Conservation (phyloP, 2,797 vertebrate genomes). For the Dermochelys coriacea region DNA sequence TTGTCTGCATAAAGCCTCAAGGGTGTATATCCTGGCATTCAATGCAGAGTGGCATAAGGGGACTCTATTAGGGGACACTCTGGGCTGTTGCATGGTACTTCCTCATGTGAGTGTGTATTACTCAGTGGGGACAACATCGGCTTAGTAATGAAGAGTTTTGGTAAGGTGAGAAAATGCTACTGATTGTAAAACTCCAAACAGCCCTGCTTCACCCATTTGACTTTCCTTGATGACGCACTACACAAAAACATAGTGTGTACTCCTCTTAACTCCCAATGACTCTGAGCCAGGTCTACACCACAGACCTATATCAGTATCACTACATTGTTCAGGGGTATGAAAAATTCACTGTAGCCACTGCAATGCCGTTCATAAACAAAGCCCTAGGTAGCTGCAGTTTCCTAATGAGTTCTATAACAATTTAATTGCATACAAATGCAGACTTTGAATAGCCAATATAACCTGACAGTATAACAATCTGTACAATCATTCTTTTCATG, state of each 20-base stretch:
- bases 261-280: neutral
- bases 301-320: neutral
- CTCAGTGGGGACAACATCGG: neutral
- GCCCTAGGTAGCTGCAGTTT: neutral
- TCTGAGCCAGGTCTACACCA: neutral
- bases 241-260: rapidly evolving
- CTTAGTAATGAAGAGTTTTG: neutral
- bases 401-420: neutral
- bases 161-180: neutral
- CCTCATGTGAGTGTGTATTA: neutral
- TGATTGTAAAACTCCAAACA: neutral
- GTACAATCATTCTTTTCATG: neutral
- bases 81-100: neutral
- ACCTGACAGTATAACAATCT: neutral
- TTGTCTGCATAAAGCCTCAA: neutral
- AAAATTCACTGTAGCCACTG: neutral
- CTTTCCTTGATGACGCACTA: neutral
- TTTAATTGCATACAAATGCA: neutral
- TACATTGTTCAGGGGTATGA: neutral
- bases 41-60: neutral
- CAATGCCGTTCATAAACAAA: neutral
- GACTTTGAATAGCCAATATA: neutral
- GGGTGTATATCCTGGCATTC: neutral
- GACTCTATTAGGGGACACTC: neutral
- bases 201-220: neutral